A percentile compares a stretch with the other conserved stretches of the same genome.
Evolutionary conservation across 2,113 vertebrate genomes (phyloP).

Genomic region (Gila orcuttii): DNA sequence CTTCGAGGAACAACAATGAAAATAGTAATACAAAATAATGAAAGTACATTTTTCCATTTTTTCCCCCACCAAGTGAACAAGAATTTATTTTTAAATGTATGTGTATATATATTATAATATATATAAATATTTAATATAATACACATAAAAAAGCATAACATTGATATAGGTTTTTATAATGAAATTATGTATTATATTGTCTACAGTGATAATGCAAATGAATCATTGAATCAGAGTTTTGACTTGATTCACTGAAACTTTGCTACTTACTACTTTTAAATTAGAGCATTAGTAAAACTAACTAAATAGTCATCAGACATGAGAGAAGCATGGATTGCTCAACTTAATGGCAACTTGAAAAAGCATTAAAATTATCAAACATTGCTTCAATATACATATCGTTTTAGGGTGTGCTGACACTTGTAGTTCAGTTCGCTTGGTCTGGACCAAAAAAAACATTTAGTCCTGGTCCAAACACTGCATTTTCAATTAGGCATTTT

Average conservation of each 20-base stretch:
- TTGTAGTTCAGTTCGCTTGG: too few species aligned
- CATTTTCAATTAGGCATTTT: too few species aligned
- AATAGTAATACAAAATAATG: background rate
- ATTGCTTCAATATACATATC: background rate
- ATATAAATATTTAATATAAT: too few species aligned
- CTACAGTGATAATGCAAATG: background rate
- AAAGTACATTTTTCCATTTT: background rate
- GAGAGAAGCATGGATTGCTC: background rate
- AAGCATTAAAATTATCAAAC: background rate
- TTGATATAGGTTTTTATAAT: too few species aligned
- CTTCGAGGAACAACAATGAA: background rate
- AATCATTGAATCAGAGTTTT: background rate
- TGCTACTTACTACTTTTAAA: background rate
- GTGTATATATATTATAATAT: too few species aligned
- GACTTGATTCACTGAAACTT: background rate
- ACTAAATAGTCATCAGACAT: background rate
- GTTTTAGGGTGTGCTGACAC: background rate
- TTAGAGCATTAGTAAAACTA: too few species aligned
- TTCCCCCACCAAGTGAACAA: background rate
- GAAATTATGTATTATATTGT: too few species aligned
- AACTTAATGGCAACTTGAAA: background rate
- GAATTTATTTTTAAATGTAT: background rate
- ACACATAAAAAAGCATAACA: too few species aligned
- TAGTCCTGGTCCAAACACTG: too few species aligned
- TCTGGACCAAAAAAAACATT: too few species aligned